A percentile compares a stretch with the other conserved stretches of the same genome.
Evolutionary conservation across 2,113 vertebrate species (phyloP).

Genomic region (Oryzias javanicus): DNA sequence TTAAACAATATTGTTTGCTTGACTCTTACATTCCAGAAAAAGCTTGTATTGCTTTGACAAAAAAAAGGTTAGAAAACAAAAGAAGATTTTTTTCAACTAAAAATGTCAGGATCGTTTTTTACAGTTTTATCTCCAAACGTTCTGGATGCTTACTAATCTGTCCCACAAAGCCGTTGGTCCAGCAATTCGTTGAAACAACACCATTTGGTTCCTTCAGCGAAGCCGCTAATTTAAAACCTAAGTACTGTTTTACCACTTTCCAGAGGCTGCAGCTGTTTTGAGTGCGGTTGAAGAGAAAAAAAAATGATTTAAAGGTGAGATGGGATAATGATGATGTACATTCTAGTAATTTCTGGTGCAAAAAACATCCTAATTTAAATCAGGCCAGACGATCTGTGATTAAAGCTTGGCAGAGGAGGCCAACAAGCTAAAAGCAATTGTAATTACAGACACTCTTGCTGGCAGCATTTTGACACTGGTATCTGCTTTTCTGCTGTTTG

Average conservation of each 20-base stretch:
- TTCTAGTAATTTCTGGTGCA: conserved; percentile 51
- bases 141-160: conserved; percentile 1
- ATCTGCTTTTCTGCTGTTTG: conserved; percentile 19
- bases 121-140: background rate
- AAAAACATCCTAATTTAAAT: conserved; percentile 63
- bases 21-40: too few relatives aligned
- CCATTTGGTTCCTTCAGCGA: conserved; percentile 28
- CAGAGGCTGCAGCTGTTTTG: conserved; percentile 57
- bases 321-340: conserved; percentile 61
- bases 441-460: conserved; percentile 54
- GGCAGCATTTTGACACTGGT: conserved; percentile 30
- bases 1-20: too few relatives aligned
- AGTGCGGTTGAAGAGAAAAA: conserved; percentile 47
- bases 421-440: conserved; percentile 24
- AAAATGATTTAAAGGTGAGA: conserved; percentile 64
- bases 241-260: conserved; percentile 41
- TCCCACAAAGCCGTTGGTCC: conserved; percentile 21
- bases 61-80: too few relatives aligned
- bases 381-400: conserved; percentile 50
- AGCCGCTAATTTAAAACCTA: conserved; percentile 54
- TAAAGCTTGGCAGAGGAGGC: conserved; percentile 42
- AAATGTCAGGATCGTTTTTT: too few relatives aligned
- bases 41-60: too few relatives aligned
- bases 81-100: too few relatives aligned
- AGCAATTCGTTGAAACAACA: conserved; percentile 46